Evolutionary conservation across 2,888 invertebrate species (phyloP).

Genomic region (Clitarchus hookeri): DNA sequence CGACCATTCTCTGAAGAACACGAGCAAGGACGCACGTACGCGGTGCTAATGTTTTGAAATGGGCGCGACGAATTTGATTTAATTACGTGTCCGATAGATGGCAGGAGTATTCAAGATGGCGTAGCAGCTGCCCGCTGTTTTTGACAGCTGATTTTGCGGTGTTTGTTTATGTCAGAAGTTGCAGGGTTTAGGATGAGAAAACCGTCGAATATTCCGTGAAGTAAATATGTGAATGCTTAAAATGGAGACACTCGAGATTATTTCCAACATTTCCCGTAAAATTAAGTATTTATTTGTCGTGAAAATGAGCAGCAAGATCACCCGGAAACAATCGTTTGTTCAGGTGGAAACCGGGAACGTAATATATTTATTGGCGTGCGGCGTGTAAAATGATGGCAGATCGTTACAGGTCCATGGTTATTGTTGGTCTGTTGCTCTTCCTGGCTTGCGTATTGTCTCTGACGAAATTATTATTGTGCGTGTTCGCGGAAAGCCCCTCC

Average conservation of each 20-base stretch:
- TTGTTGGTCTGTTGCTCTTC: conserved; percentile 37
- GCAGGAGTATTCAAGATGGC: not conserved
- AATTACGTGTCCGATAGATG: not conserved
- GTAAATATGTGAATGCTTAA: not conserved
- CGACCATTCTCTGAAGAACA: too few species aligned
- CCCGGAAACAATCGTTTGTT: not conserved
- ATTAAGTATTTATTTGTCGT: not conserved
- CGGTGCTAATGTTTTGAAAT: not conserved
- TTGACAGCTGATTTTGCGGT: not conserved
- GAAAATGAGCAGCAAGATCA: not conserved
- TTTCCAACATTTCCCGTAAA: not conserved
- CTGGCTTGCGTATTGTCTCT: conserved; percentile 39
- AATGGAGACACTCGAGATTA: not conserved
- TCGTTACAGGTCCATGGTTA: conserved; percentile 37
- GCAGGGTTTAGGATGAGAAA: not conserved
- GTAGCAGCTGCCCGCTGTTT: not conserved
- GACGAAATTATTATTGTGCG: conserved; percentile 39
- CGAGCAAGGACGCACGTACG: too few species aligned
- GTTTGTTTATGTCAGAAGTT: not conserved
- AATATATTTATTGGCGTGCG: not conserved
- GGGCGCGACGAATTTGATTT: not conserved
- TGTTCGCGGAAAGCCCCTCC: conserved; percentile 36
- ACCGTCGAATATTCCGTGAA: not conserved
- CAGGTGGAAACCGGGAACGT: not conserved
- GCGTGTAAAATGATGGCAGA: conserved; percentile 28